Evolutionary conservation across 1,140 invertebrate species (phyloP), one percentile per base, ranked within the genome.

Genomic region (Delia radicum): DNA sequence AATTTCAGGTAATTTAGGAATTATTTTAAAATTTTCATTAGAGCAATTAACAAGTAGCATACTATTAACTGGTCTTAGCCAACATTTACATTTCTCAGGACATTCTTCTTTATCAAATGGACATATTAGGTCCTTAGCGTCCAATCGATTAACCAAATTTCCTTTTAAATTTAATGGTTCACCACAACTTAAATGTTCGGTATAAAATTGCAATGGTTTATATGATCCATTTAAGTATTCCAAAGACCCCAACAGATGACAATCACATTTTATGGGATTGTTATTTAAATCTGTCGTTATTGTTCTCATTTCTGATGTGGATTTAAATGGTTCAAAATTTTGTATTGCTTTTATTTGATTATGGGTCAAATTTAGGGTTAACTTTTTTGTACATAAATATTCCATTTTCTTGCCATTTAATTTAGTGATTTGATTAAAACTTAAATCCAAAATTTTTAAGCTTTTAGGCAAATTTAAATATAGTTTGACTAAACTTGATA

Each of bases 211-310:
- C 2, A 90, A 74, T 74, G 76, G 7, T 42, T 24, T 12, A 74
- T 46, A 2, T 18, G 79, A 61, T 80, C 79, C 78, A 76, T 88
- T 86, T 3, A 89, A 74, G 77, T 90, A 89, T 62, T 85, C 81
- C 15, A 89, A 79, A 65, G 93, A 88, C 18, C 86, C 76, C 48
- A 90, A 88, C 2, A 90, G 27, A 0, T 80, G 10, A 78, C 93
- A 94, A 78, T 93, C 90, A 78, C 93, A 94, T 5, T 79, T 62
- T 27, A 94, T 79, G 0, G 92, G 92, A 86, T 94, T 94, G 37
- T 90, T 71, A 21, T 81, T 73, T 86, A 88, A 4, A 91, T 82
- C 13, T 18, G 13, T 13, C 13, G 33, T 2, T 37, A 37, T 3
- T 1, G 18, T 55, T 42, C 12, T 42, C 1, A 42, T 15, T 10